Evolutionary conservation across 1,140 invertebrate species (phyloP).

Genomic region (Drosophila ambigua): DNA sequence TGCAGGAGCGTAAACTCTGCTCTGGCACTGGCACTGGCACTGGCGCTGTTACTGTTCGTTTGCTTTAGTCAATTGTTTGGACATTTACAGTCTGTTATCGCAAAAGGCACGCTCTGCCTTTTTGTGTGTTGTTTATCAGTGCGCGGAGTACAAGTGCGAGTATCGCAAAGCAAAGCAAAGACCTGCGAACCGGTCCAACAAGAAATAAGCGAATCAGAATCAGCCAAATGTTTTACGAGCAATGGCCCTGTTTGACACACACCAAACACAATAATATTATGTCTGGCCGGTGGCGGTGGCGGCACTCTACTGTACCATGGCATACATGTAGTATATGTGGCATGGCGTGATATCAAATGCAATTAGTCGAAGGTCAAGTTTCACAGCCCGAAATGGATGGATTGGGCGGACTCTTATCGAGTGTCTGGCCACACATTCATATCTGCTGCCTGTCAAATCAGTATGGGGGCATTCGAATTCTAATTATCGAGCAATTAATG

Average conservation of each 20-base stretch:
- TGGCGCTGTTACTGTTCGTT: constrained; percentile 18
- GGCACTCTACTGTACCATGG: constrained; percentile 8
- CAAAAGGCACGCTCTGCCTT: neutral
- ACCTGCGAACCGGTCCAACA: neutral
- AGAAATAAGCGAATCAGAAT: constrained; percentile 7
- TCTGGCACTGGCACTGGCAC: neutral
- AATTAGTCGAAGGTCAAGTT: constrained; percentile 35
- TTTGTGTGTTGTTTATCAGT: constrained; percentile 22
- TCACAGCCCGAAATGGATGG: too few species aligned
- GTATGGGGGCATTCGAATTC: constrained; percentile 3
- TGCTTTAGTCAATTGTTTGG: constrained; percentile 41
- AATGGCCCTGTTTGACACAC: too few species aligned
- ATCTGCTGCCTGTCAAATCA: constrained; percentile 17
- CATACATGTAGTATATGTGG: constrained; percentile 11
- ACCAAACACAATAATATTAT: constrained; percentile 8
- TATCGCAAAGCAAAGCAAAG: constrained; percentile 16
- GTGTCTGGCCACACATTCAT: constrained; percentile 4
- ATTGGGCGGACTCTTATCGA: neutral
- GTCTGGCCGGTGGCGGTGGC: constrained; percentile 8
- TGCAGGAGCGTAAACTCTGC: constrained; percentile 37
- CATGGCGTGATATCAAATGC: constrained; percentile 38
- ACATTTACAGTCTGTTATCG: constrained; percentile 16
- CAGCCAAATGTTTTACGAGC: constrained; percentile 8
- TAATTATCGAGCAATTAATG: constrained; percentile 43
- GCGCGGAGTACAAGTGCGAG: neutral